Base-by-base conservation (phyloP, 2,113 vertebrate species). In the Pomatorhinus ruficollis region DNA sequence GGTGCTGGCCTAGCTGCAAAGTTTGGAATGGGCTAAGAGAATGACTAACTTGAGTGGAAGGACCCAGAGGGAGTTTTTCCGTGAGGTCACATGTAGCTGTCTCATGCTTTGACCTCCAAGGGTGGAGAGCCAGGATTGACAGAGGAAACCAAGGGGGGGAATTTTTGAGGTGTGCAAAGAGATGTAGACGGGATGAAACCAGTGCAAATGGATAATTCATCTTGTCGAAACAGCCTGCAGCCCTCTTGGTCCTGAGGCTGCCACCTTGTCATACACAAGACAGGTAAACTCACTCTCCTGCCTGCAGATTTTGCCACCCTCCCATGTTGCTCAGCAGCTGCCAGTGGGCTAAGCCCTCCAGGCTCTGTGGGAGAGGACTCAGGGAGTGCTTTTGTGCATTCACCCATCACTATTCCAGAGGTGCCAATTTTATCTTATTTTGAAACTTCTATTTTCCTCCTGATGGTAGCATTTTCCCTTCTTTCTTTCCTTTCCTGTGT, bases 71-170 rank as follows among this genome's bases (percentile, higher is more conserved):
- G 42, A 84, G 61, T 59, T 82, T 91, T 42, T 7, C 9, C 2
- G 11, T 87, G 95, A 87, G 64, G 37, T 85, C 68, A 80, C 6
- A 2, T 0, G 2, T 0, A 11, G 25, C 42, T 39, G 59, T 31
- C 4, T 80, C 64, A 25, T 0, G 0, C 33, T 57, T 40, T 3
- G 47, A 37, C 13, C 9, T 21, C 6, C 14, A 4, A 21, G 21
- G 0, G 1, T 2, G 2, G 33, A 16, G n/a, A 57, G 61, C 3
- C 0, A 1, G 10, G 39, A 35, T 1, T 6, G 31, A 39, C 1
- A 5, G 15, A 64, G 14, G 75, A 68, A 72, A 59, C 9, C 18
- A 2, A 9, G 27, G 1, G 2, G 31, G 35, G 35, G 39, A 28
- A 25, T n/a, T 91, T 59, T 28, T 5, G 5, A 78, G 85, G 24